These are phyloP conservation scores for Uloborus diversus DNA, from an alignment of 1,140 invertebrate species.

Conservation along the genomic window DNA sequence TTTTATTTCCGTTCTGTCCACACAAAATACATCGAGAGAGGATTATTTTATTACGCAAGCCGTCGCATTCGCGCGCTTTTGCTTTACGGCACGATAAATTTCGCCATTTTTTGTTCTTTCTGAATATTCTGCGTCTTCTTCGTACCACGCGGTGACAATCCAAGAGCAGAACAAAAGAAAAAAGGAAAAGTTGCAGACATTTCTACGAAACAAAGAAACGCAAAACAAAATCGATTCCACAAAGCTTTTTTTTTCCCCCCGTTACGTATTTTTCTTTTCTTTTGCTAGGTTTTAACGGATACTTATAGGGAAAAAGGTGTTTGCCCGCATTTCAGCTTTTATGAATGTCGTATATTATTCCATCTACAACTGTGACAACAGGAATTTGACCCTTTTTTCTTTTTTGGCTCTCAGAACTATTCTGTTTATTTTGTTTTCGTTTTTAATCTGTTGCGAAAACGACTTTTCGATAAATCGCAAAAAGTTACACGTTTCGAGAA, in stretches of 20 bases:
- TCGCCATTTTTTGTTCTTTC: background rate
- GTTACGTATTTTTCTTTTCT: background rate
- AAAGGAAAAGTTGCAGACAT: background rate
- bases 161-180: background rate
- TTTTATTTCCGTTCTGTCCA: background rate
- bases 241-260: background rate
- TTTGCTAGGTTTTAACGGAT: background rate
- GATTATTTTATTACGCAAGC: slow-evolving; percentile 24
- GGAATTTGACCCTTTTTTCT: background rate
- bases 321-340: background rate
- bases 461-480: too few relatives aligned
- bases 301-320: background rate
- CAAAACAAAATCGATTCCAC: background rate
- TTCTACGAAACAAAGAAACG: background rate
- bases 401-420: too few relatives aligned
- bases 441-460: too few relatives aligned
- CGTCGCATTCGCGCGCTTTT: background rate
- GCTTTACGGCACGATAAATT: slow-evolving; percentile 17
- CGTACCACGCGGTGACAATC: background rate
- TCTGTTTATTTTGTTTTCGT: too few relatives aligned
- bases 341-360: background rate
- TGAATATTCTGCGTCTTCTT: background rate
- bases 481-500: too few relatives aligned
- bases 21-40: slow-evolving; percentile 6
- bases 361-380: background rate